Conservation (phyloP, 2,888 invertebrate genomes). For the Carcina quercana region DNA sequence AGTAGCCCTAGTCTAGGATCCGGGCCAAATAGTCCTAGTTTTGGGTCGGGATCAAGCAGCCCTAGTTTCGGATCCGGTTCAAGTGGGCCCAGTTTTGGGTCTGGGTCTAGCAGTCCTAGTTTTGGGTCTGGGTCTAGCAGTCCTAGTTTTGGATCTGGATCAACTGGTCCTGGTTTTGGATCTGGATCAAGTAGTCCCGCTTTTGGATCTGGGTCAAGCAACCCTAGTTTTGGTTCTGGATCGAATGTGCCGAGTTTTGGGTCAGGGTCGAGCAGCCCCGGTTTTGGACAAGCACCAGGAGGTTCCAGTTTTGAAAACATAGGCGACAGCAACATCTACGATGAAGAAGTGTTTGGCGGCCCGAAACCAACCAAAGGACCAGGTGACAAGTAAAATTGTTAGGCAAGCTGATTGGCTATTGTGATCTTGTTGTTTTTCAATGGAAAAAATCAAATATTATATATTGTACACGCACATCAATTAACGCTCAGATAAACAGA, state of each 20-base stretch:
- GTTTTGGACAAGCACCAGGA: constrained; percentile 11
- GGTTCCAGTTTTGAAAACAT: constrained; percentile 6
- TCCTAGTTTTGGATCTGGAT: constrained; percentile 6
- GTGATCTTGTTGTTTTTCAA: constrained; percentile 50
- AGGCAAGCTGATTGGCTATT: constrained; percentile 49
- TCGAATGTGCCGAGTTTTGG: constrained; percentile 3
- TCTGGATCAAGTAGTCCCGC: constrained; percentile 1
- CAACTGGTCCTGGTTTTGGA: constrained; percentile 6
- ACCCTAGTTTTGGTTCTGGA: constrained; percentile 2
- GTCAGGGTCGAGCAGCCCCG: constrained; percentile 3
- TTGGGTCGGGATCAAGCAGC: constrained; percentile 9
- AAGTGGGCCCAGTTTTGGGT: constrained; percentile 3
- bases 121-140: constrained; percentile 3
- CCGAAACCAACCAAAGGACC: constrained; percentile 38
- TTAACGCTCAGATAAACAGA: too few species aligned
- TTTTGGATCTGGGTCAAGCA: constrained; percentile 4
- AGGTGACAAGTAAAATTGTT: constrained; percentile 64
- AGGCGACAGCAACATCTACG: constrained; percentile 42
- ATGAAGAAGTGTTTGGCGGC: constrained; percentile 46
- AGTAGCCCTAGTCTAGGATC: neutral
- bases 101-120: neutral
- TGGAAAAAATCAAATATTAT: too few species aligned
- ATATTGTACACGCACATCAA: too few species aligned
- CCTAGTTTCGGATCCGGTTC: constrained; percentile 4
- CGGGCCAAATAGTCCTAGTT: constrained; percentile 4